Base-by-base conservation (phyloP, 2,113 vertebrate genomes). In the Cephalopterus ornatus region DNA sequence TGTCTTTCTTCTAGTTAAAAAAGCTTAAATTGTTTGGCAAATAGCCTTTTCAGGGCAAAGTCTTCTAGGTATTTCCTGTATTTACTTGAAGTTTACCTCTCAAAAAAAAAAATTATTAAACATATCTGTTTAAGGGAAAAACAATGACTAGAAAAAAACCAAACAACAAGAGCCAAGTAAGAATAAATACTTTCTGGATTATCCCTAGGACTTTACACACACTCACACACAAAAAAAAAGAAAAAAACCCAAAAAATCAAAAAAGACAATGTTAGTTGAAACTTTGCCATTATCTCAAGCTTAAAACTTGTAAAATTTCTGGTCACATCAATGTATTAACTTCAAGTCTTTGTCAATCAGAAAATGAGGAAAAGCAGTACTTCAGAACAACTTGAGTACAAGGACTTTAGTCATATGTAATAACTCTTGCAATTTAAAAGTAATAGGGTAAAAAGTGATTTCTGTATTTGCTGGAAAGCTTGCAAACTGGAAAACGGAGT, bases 11-110 rank as follows among this genome's bases (percentile, higher is more conserved):
- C 23, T 26, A 23, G 8, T 53, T 44, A 65, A 9, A 87, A 80
- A 65, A 59, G 5, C 4, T 52, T 46, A 33, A 39, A 2, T 26
- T 81, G 2, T 75, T 82, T 37, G 6, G 21, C 70, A 12, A 80
- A 63, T 19, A 67, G 0, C 0, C 1, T 49, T 76, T 75, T 20
- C 9, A 3, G 2, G 7, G 13, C 72, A 82, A 55, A 44, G 1
- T 66, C 23, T 85, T 88, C 5, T 41, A 76, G 0, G 1, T 53
- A n/a, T 68, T 83, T 85, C 11, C 21, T 85, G 5, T 27, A 74
- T 56, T 80, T 52, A 62, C 9, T 50, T 67, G 30, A 79, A 32
- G 2, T 63, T 83, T 80, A 58, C 44, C 52, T 26, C 76, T 44
- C 53, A 3, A 59, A 63, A 83, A 93, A 68, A 10, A 4, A 37